Base-by-base conservation (phyloP, 2,888 invertebrate genomes). In the Macaria liturata region DNA sequence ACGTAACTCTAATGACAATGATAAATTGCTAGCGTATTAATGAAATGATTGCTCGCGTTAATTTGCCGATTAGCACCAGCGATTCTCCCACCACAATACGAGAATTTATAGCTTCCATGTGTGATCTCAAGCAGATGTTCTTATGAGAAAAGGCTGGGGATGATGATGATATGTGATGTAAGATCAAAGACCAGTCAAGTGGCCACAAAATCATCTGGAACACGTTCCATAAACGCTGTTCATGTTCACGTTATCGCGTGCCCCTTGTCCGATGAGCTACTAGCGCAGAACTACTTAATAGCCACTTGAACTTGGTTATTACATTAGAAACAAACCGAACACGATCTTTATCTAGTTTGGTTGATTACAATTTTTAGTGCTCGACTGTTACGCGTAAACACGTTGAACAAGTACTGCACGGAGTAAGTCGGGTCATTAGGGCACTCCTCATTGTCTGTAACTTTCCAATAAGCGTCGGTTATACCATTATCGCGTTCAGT, bases 221-320 rank as follows among this genome's bases (percentile, higher is more conserved):
- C 64, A 67, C 63, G 65, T 67, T 65, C 54, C 66, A 63, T 64
- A 66, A 64, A 64, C 62, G 49, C 61, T 80, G 78, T 83, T 81
- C 80, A 81, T 69, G 68, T 71, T 71, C 65, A 60, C 62, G 76
- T 81, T 84, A 84, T 84, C 84, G 80, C 77, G 74, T 76, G 80
- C 71, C 71, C 70, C 76, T 72, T 75, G 74, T 82, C 76, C 72
- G 75, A 75, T 73, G 71, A 74, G 71, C 70, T 61, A 69, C 74
- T 68, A 73, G 75, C 72, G 72, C 71, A 76, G 52, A 71, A 69
- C 70, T 66, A 67, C 70, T 74, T 77, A 75, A 78, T 75, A 70
- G 66, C 68, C 71, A 66, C 63, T 65, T 56, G 68, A 58, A 69
- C 68, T 70, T 65, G 31, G 42, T 64, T 57, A 65, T 62, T 65